A percentile compares a stretch with the other conserved stretches of the same genome.
These are phyloP conservation scores for Bergia puertoricense DNA, from an alignment of 92 coral and sea anemone genomes.

Conservation along the genomic window DNA sequence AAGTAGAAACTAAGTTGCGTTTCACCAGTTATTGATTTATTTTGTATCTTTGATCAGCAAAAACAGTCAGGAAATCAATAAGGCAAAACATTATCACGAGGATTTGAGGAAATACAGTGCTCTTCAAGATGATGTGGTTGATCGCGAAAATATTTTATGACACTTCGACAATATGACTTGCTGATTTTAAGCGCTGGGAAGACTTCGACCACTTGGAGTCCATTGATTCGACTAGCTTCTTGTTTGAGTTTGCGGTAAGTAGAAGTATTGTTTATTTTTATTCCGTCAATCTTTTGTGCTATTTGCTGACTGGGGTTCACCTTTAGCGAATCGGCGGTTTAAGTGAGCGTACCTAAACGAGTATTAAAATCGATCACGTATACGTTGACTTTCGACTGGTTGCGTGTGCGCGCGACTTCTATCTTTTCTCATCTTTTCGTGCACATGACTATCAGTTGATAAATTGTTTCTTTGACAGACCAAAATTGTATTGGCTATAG, in stretches of 20 bases:
- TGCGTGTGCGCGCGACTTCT: neutral
- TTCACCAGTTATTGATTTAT: constrained; percentile 31
- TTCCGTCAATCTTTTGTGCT: neutral
- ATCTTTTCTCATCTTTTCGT: neutral
- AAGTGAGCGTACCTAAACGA: neutral
- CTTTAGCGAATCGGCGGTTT: neutral
- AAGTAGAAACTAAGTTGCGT: neutral
- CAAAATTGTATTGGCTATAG: neutral
- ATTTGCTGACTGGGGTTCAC: neutral
- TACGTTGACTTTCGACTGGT: neutral
- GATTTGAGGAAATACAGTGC: neutral
- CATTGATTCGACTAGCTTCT: neutral
- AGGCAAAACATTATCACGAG: neutral
- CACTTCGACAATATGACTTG: neutral
- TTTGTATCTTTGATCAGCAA: constrained; percentile 30
- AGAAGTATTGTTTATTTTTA: constrained; percentile 10
- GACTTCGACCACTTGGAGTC: constrained; percentile 31
- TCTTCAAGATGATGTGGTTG: constrained; percentile 1
- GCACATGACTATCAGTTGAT: neutral
- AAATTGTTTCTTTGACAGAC: neutral
- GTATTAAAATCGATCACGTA: constrained; percentile 22
- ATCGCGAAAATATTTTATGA: neutral
- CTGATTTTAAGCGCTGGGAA: neutral
- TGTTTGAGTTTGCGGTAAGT: constrained; percentile 33
- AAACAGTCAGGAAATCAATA: constrained; percentile 32